Base-by-base conservation (phyloP, 2,888 invertebrate species). In the Leptopilina syphax region DNA sequence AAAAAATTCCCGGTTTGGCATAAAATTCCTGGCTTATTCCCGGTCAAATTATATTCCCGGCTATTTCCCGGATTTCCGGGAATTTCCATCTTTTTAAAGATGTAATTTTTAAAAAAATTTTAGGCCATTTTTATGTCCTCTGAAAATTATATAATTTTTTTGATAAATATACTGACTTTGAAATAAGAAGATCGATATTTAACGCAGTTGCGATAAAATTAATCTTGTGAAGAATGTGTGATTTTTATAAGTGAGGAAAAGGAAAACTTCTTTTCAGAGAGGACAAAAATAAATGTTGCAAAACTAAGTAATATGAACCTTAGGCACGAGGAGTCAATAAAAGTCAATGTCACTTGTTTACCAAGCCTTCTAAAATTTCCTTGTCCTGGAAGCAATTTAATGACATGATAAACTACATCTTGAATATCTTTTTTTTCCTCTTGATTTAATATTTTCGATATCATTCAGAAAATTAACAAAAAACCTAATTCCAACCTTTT, bases 311-410 rank as follows among this genome's bases (percentile, higher is more conserved):
- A 73, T 73, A 10, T 41, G 54, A 73, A 73, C 41, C 57, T 73
- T n/a, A 73, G 57, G n/a, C 73, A 73, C 34, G 73, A 73, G 57
- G 73, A 73, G 57, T 34, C 57, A 73, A 60, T 73, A 73, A 73
- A 73, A 73, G 34, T 57, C 73, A 73, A 73, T 73, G 73, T 73
- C 73, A 34, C 57, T 44, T 41, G n/a, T 57, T 73, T 73, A 60
- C 73, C 73, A 73, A 73, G 57, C 57, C 54, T 73, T 73, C 34
- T 57, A 57, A 73, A 73, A 54, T 57, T 73, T 41, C 73, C 57
- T 73, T 57, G 73, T 54, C 34, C 73, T 73, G 73, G 6, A 70
- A 34, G 13, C 18, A 70, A 73, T 54, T 50, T 27, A 70, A 57
- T 27, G 57, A 27, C 27, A 34, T 18, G 41, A 54, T 34, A 73